Conservation (phyloP, 1,140 invertebrate species). For the Spodoptera frugiperda region DNA sequence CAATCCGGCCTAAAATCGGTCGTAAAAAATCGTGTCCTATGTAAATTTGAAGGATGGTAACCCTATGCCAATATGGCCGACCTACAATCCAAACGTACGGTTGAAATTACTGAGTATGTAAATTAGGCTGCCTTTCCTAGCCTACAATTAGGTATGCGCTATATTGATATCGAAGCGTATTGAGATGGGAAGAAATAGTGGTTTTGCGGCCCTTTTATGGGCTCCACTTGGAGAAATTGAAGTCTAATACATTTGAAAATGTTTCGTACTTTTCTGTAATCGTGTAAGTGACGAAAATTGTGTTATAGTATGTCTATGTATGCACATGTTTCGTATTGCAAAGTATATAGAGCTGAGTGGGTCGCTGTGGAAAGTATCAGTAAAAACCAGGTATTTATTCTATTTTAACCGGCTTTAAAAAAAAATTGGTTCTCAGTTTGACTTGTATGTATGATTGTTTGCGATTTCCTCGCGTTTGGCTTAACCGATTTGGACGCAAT, state of each 20-base stretch:
- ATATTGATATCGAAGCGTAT: constrained; percentile 32
- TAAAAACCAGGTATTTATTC: no score
- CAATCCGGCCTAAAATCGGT: not conserved
- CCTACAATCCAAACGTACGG: constrained; percentile 39
- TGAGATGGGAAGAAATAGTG: constrained; percentile 9
- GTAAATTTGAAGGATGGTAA: constrained; percentile 31
- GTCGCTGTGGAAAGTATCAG: no score
- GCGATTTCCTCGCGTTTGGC: no score
- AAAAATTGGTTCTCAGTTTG: no score
- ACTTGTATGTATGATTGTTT: no score
- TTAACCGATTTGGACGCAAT: no score
- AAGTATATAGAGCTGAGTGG: no score
- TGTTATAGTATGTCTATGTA: no score
- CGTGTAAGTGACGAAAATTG: no score
- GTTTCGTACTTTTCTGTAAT: not conserved
- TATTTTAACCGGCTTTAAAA: no score
- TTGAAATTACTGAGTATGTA: constrained; percentile 51
- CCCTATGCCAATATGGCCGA: constrained; percentile 41
- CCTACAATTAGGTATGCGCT: constrained; percentile 27
- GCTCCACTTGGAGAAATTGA: not conserved
- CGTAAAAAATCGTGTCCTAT: constrained; percentile 36
- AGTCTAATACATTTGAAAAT: not conserved
- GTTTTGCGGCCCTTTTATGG: not conserved
- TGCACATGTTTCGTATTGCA: no score
- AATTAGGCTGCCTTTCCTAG: constrained; percentile 22